Base-by-base conservation (phyloP, 2,888 invertebrate genomes). In the Malthinus flaveolus region DNA sequence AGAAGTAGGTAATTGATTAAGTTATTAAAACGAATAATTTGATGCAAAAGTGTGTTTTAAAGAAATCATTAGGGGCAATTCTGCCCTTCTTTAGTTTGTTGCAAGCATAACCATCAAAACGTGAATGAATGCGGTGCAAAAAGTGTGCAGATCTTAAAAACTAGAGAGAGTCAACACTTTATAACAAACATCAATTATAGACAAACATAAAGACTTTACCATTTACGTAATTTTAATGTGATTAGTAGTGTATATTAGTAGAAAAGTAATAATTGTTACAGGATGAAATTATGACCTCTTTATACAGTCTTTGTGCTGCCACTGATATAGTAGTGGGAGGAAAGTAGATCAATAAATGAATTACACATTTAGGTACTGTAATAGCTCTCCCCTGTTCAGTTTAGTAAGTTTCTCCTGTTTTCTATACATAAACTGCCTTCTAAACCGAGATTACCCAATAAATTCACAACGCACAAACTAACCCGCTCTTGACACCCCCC, bases 341-440 rank as follows among this genome's bases (percentile, higher is more conserved):
- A 73, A 75, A 75, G 76, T 77, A 77, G 77, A 78, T 78, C 78
- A 77, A 78, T 78, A 78, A 78, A 78, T 76, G 77, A 78, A 78
- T 77, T 78, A 78, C 77, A 78, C 77, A 77, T 76, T 77, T 70
- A 68, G 67, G 64, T 64, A 51, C 57, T 15, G 59, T 64, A 68
- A 68, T 68, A 66, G 66, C 66, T 67, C 64, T 63, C 65, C 66
- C 64, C 55, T 47, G 55, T 49, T 54, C 33, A 46, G 46, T 55
- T 47, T 48, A 5, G 51, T 56, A 34, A 46, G 44, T 49, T 47
- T 45, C 32, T 32, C n/a, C 45, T 45, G 31, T 47, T 55, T 56
- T 34, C 46, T 49, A 31, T 32, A 46, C 37, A 33, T 50, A 51
- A 56, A 50, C 50, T 51, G 34, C 15, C 37, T 31, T 36, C 9